Evolutionary conservation across 2,113 vertebrate species (phyloP).

Genomic region (Corydoras maculifer): DNA sequence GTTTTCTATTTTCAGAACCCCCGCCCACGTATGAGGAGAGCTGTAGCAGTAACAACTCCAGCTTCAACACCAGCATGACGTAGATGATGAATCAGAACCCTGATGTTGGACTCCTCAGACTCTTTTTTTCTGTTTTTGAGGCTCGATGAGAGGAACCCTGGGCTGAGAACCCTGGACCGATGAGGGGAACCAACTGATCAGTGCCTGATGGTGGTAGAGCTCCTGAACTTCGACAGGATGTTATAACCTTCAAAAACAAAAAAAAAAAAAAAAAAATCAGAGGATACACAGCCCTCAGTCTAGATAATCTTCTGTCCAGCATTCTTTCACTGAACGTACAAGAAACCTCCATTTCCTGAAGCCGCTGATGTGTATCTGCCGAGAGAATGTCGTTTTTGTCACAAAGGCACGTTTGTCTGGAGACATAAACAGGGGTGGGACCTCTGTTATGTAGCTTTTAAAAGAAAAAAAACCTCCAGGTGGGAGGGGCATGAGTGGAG

Average conservation of each 20-base stretch:
- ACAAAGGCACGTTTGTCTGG: no score
- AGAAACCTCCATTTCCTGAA: no score
- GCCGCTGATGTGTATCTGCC: no score
- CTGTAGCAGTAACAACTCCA: slow-evolving; percentile 75
- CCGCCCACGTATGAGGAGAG: slow-evolving; percentile 95
- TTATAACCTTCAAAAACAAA: background rate
- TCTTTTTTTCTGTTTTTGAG: background rate
- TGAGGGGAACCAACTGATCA: slow-evolving; percentile 22
- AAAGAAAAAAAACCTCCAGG: no score
- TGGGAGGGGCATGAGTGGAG: no score
- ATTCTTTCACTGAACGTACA: no score
- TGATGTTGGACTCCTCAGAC: slow-evolving; percentile 36
- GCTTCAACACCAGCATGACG: slow-evolving; percentile 64
- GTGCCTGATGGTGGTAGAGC: slow-evolving; percentile 39
- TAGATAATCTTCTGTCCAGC: no score
- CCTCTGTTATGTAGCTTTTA: no score
- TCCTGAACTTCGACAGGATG: slow-evolving; percentile 23
- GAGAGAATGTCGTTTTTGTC: no score
- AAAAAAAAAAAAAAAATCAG: slow-evolving; percentile 13
- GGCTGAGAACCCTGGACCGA: slow-evolving; percentile 6
- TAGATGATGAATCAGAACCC: slow-evolving; percentile 26
- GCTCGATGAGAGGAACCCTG: slow-evolving; percentile 9
- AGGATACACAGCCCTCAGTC: slow-evolving; percentile 52
- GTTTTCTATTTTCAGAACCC: slow-evolving; percentile 67
- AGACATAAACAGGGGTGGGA: no score